Percentiles rank a stretch among this genome's conserved stretches.
phyloP scores from a whole-genome alignment of 2,797 vertebrate species.

The Crenuchus spilurus region DNA sequence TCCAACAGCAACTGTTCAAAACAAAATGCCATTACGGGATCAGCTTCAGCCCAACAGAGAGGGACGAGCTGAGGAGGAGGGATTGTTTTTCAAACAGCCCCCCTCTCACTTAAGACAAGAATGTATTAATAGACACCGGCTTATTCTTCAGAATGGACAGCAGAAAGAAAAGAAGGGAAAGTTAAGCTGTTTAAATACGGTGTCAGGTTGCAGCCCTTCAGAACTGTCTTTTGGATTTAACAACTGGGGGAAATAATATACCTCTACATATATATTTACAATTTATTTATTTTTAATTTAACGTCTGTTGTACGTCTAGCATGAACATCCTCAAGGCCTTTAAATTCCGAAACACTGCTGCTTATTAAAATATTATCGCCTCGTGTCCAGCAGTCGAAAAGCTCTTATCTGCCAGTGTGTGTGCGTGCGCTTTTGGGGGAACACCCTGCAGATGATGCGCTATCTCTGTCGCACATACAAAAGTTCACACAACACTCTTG shows the following conservation, averaged over 20 bases:
- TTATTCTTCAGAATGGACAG: constrained; percentile 72
- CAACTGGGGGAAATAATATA: no score
- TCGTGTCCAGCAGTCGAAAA: constrained; percentile 68
- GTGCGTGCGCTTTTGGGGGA: constrained; percentile 71
- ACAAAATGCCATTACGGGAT: constrained; percentile 91
- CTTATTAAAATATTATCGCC: constrained; percentile 68
- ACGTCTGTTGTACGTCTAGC: background rate
- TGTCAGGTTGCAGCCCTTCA: constrained; percentile 56
- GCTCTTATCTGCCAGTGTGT: constrained; percentile 76
- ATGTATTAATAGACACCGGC: constrained; percentile 79
- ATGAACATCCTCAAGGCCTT: background rate
- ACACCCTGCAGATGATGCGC: constrained; percentile 70
- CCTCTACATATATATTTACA: no score
- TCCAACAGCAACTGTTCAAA: constrained; percentile 92
- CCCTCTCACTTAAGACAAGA: constrained; percentile 82
- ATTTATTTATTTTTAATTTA: constrained; percentile 21
- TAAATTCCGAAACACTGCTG: constrained; percentile 42
- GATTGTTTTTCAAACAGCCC: constrained; percentile 84
- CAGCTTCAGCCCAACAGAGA: constrained; percentile 82
- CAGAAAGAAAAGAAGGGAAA: background rate
- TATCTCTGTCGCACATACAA: constrained; percentile 77
- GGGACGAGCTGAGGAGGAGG: constrained; percentile 68
- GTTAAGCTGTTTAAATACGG: constrained; percentile 64
- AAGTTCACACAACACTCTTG: constrained; percentile 60
- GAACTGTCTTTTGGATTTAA: constrained; percentile 59